Conservation (phyloP, 2,797 vertebrate species). For the Ibycter americanus region DNA sequence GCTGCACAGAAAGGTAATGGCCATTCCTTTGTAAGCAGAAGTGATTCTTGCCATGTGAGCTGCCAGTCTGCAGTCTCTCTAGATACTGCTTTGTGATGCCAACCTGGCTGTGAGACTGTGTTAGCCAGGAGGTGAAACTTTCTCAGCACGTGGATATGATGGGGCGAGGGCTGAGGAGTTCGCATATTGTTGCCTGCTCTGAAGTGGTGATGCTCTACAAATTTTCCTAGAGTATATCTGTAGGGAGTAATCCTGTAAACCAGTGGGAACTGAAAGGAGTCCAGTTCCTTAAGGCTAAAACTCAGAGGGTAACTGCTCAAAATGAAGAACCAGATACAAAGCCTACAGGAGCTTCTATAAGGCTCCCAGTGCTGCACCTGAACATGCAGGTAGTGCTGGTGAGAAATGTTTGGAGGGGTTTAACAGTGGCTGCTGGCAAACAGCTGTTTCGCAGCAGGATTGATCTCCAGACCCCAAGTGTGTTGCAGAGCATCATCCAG, state of each 20-base stretch:
- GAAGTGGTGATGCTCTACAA: too few relatives aligned
- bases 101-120: too few relatives aligned
- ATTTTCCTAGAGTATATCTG: not conserved
- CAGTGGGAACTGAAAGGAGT: not conserved
- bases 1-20: not conserved
- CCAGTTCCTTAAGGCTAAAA: not conserved
- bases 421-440: not conserved
- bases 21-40: not conserved
- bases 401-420: not conserved
- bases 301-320: not conserved
- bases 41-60: too few relatives aligned
- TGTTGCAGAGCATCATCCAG: not conserved
- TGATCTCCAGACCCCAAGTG: not conserved
- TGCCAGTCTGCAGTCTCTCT: not conserved
- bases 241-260: not conserved
- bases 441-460: not conserved
- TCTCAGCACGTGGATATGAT: not conserved
- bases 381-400: not conserved
- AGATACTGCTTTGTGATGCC: rapidly evolving
- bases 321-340: not conserved
- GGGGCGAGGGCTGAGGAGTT: not conserved
- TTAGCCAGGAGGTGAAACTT: not conserved
- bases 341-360: not conserved
- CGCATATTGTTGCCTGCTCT: not conserved
- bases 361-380: not conserved